Base-by-base conservation (phyloP, 1,140 invertebrate genomes). In the Drosophila pseudoananassae region DNA sequence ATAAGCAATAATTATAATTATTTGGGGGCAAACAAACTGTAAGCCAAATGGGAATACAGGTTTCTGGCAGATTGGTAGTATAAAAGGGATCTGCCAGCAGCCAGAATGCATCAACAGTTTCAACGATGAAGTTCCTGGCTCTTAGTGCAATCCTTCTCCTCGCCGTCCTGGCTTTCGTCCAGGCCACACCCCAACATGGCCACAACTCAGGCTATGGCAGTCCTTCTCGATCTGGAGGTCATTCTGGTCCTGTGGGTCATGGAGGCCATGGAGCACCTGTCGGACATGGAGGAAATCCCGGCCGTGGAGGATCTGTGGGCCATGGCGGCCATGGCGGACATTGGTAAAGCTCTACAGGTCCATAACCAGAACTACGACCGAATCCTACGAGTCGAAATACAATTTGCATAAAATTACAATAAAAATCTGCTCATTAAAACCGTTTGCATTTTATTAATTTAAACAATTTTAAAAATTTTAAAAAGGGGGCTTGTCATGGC, bases 91-190 rank as follows among this genome's bases (percentile, higher is more conserved):
- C 10, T 15, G 10, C 12, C 17, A 27, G 12, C 20, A 4, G 17
- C 8, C 59, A 66, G 31, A 66, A 20, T 31, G 27, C 33, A 64
- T 66, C 63, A 8, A 66, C 9, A 51, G 20, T 31, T 2, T 6
- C 15, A 29, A 64, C 58, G 8, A 66, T 66, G 63, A 66, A 66
- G 27, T 66, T 66, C 58, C 64, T 66, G 9, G 63, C 63, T 43
- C 20, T 64, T 5, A 29, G 25, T 23, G 57, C 63, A 12, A 20
- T 66, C 14, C 59, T 66, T 1, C 20, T 66, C 33, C 14, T 66
- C 27, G 27, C n/a, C 56, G 56, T 9, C 10, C 63, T 66, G 46
- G 59, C 59, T 49, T 10, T n/a, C 4, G 63, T 65, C 27, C 63
- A 63, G 63, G 63, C 63, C 4, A 65, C 61, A 50, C 57, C 47